Conservation (phyloP, 2,888 invertebrate genomes). For the Nebria salina region DNA sequence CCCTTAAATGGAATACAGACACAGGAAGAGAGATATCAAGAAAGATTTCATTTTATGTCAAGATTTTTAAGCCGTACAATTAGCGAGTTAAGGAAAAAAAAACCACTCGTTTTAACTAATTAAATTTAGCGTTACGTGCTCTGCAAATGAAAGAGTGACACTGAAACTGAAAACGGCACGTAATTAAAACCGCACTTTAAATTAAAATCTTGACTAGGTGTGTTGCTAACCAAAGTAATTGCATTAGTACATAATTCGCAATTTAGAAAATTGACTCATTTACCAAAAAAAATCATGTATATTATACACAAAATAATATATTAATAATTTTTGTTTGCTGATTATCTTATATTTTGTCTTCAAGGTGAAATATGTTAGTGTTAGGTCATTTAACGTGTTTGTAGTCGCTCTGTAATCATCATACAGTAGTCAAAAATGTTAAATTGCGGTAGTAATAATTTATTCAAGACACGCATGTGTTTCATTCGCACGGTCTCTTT, state of each 20-base stretch:
- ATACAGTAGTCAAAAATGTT: too few species aligned
- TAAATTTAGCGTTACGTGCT: background rate
- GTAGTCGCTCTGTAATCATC: too few species aligned
- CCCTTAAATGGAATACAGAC: background rate
- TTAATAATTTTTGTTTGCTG: too few species aligned
- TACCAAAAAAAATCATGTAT: background rate
- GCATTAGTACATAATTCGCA: background rate
- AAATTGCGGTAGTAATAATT: too few species aligned
- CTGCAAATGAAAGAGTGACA: background rate
- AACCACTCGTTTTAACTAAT: background rate
- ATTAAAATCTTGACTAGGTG: background rate
- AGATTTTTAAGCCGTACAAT: background rate
- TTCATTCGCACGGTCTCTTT: too few species aligned
- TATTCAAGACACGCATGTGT: too few species aligned
- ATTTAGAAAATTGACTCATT: background rate
- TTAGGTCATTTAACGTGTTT: too few species aligned
- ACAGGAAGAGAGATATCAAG: background rate
- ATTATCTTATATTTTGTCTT: too few species aligned
- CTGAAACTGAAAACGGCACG: background rate
- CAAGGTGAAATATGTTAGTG: too few species aligned
- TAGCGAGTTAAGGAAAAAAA: background rate
- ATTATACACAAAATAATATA: too few species aligned
- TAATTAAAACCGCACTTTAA: background rate
- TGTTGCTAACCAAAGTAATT: background rate
- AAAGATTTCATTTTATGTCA: background rate